Percentiles rank a stretch among this genome's conserved stretches.
phyloP scores from a whole-genome alignment of 2,113 vertebrate species.

The Chlamydotis undulata region DNA sequence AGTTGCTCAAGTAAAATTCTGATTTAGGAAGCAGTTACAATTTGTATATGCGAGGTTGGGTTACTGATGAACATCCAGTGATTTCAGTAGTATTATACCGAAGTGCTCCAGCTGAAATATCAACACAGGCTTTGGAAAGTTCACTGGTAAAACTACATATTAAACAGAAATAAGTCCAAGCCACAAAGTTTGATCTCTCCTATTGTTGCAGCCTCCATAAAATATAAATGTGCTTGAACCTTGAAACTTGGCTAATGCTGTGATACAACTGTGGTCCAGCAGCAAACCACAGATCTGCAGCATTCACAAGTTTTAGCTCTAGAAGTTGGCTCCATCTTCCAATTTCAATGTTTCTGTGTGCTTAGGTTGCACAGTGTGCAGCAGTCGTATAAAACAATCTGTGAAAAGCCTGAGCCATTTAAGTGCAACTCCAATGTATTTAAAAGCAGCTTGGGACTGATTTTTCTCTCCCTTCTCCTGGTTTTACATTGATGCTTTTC shows the following conservation, averaged over 20 bases:
- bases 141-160: neutral
- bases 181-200: neutral
- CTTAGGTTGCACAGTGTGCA: neutral
- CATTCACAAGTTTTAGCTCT: neutral
- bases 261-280: neutral
- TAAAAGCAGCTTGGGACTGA: neutral
- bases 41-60: neutral
- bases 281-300: neutral
- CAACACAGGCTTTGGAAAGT: neutral
- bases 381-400: neutral
- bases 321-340: neutral
- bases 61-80: neutral
- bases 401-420: neutral
- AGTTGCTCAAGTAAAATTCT: neutral
- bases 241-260: neutral
- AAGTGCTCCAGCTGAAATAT: neutral
- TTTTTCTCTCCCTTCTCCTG: neutral
- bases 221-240: neutral
- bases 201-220: neutral
- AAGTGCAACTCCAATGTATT: neutral
- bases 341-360: neutral
- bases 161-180: neutral
- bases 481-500: neutral
- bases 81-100: neutral
- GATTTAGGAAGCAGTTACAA: neutral